Base-by-base conservation (phyloP, 2,797 vertebrate species). In the Pagetopsis macropterus region DNA sequence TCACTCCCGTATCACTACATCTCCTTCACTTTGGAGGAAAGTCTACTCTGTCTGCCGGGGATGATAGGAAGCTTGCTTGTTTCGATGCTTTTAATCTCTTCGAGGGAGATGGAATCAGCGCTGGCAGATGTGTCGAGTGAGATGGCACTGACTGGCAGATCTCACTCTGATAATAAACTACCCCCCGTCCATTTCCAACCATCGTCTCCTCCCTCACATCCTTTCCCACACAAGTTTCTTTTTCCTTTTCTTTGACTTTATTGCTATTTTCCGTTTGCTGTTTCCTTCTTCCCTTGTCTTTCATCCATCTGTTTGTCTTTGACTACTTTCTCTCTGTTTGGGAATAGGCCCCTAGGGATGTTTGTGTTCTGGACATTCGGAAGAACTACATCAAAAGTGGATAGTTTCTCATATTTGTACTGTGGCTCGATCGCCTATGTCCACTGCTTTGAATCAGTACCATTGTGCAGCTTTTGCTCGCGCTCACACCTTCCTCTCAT, bases 141-240 rank as follows among this genome's bases (percentile, higher is more conserved):
- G 87, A 89, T 81, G 83, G 52, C 87, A 84, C 75, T 84, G 87
- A 89, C 84, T 88, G 88, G 75, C 91, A 91, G 88, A 90, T 90
- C 72, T 89, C 84, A 88, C 76, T 76, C 54, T 49, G 90, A 90
- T 88, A 90, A 82, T 75, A 78, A 37, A 63, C 70, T 72, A 58
- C 40, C 48, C 67, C 68, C 57, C 70, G 82, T 82, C 79, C 69
- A 27, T 74, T 74, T 71, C 43, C 27, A 61, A 56, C 19, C 31
- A 17, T 64, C 44, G 50, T 43, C 48, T 50, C 55, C 31, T 66
- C 40, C 61, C 41, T 63, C 51, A 56, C 60, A 70, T 80, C 72
- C 60, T 74, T 51, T 75, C 68, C 49, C 52, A 70, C 52, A 66
- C 40, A 57, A 75, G 50, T 48, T 63, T 60, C 51, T 73, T 52